A percentile compares a stretch with the other conserved stretches of the same genome.
Evolutionary conservation across 2,888 invertebrate species (phyloP).

Genomic region (Sicus ferrugineus): DNA sequence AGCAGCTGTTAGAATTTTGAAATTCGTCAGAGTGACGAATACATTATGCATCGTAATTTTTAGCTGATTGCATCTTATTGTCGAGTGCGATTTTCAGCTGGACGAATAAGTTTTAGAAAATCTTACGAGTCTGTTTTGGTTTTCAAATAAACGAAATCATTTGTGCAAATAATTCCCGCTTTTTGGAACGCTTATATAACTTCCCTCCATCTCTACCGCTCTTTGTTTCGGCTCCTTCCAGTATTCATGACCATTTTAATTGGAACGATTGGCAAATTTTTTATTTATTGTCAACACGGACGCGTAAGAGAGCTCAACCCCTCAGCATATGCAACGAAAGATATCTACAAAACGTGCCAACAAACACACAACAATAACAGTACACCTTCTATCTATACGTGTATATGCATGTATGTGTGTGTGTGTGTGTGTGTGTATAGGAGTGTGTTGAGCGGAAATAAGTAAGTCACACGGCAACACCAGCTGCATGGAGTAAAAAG

Average conservation of each 20-base stretch:
- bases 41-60: too few species aligned
- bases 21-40: background rate
- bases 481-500: constrained; percentile 6
- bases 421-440: constrained; percentile 41
- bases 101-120: too few species aligned
- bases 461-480: background rate
- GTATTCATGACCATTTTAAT: constrained; percentile 50
- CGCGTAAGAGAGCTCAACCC: background rate
- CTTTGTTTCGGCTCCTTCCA: background rate
- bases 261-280: constrained; percentile 52
- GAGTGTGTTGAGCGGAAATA: background rate
- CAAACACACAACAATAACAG: constrained; percentile 11
- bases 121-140: too few species aligned
- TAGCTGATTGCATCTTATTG: too few species aligned
- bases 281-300: constrained; percentile 57
- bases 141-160: too few species aligned
- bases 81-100: too few species aligned
- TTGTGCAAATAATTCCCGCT: background rate
- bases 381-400: background rate
- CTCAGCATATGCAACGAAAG: constrained; percentile 24
- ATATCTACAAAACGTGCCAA: constrained; percentile 25
- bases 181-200: background rate
- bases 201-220: background rate
- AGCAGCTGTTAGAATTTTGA: background rate
- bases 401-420: constrained; percentile 35